These are phyloP conservation scores for Natator depressus DNA, from an alignment of 2,113 vertebrate species.

Conservation along the genomic window DNA sequence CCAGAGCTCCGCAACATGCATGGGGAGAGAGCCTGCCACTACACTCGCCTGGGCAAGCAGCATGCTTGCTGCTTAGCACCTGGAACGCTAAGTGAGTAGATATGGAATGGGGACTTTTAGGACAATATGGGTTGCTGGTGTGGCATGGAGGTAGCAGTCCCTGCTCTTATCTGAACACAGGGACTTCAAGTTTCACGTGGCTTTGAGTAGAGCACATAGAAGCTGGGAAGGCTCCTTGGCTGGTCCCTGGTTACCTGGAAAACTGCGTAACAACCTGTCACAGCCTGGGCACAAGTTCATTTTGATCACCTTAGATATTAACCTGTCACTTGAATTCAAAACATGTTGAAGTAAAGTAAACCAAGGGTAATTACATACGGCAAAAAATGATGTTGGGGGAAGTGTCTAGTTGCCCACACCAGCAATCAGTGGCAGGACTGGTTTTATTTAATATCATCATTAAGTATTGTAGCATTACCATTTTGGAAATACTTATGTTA, in stretches of 20 bases:
- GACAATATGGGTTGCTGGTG: not conserved
- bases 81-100: not conserved
- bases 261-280: not conserved
- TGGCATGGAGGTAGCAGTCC: not conserved
- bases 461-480: not conserved
- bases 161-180: not conserved
- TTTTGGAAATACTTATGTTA: not conserved
- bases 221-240: not conserved
- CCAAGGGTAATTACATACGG: not conserved
- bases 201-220: not conserved
- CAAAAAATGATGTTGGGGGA: not conserved
- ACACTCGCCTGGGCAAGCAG: fast-evolving
- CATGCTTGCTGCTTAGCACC: not conserved
- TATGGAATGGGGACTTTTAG: not conserved
- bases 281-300: not conserved
- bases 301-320: not conserved
- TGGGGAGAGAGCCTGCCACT: not conserved
- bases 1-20: not conserved
- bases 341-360: not conserved
- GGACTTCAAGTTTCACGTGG: not conserved
- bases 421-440: not conserved
- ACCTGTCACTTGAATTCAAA: not conserved
- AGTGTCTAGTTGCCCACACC: not conserved
- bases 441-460: not conserved
- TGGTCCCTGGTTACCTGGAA: not conserved